Evolutionary conservation across 2,888 invertebrate species (phyloP).

Genomic region (Lacanobia oleracea): DNA sequence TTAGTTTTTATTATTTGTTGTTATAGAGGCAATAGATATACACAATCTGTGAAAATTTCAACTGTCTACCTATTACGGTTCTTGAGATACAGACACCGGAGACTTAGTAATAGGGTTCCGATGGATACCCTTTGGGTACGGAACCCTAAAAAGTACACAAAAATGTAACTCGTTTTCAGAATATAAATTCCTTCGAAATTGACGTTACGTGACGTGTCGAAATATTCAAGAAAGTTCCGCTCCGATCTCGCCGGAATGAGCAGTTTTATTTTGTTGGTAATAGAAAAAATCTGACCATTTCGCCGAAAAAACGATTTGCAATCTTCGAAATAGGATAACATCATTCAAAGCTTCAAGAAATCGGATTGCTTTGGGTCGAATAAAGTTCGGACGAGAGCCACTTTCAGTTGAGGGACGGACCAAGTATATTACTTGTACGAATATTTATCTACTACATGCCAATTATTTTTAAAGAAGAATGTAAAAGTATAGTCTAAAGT

Average conservation of each 20-base stretch:
- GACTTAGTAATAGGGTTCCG: too few relatives aligned
- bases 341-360: conserved; percentile 58
- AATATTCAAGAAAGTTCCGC: conserved; percentile 21
- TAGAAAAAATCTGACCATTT: conserved; percentile 39
- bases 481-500: not conserved
- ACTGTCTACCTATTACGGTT: too few relatives aligned
- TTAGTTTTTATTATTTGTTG: too few relatives aligned
- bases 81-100: too few relatives aligned
- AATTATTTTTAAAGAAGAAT: not conserved
- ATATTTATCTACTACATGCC: not conserved
- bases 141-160: conserved; percentile 7
- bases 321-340: conserved; percentile 55
- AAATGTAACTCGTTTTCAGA: not conserved
- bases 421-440: conserved; percentile 3
- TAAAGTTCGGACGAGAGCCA: conserved; percentile 38
- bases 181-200: conserved; percentile 27
- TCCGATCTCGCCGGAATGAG: conserved; percentile 13
- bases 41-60: too few relatives aligned
- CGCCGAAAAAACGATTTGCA: conserved; percentile 47
- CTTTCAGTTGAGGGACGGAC: conserved; percentile 16
- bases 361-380: conserved; percentile 57
- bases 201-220: conserved; percentile 25
- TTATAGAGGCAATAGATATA: too few relatives aligned
- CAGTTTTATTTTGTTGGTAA: conserved; percentile 42
- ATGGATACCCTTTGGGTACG: too few relatives aligned